These are phyloP conservation scores for Chrysocyon brachyurus DNA, from an alignment of 2,797 vertebrate genomes.

Conservation along the genomic window DNA sequence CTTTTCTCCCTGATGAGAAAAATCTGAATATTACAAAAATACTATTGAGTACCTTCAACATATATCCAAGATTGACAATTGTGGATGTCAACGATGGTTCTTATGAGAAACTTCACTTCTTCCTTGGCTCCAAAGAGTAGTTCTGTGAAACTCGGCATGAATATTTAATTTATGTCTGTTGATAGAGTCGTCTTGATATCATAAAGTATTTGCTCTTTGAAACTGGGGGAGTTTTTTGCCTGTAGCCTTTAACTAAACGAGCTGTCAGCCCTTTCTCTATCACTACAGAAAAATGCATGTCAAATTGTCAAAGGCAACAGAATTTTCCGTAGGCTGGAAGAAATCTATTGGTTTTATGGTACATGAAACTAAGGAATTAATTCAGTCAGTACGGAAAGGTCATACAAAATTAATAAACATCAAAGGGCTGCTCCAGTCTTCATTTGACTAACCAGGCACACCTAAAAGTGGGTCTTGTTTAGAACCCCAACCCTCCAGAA, in stretches of 20 bases:
- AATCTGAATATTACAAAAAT: neutral
- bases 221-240: constrained; percentile 37
- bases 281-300: neutral
- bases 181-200: constrained; percentile 53
- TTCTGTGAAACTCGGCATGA: neutral
- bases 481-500: neutral
- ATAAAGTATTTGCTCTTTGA: constrained; percentile 59
- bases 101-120: constrained; percentile 74
- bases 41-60: fast-evolving
- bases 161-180: constrained; percentile 41
- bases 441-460: fast-evolving
- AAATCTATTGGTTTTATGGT: neutral
- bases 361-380: neutral
- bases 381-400: neutral
- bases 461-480: neutral
- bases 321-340: constrained; percentile 27
- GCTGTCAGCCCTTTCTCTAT: neutral
- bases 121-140: constrained; percentile 56
- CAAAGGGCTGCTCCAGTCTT: neutral
- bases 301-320: constrained; percentile 73
- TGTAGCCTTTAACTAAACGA: neutral
- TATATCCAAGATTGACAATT: constrained; percentile 44
- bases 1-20: neutral
- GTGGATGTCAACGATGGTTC: fast-evolving
- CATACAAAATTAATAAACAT: constrained; percentile 17